A percentile compares a stretch with the other conserved stretches of the same genome.
Conservation (phyloP, 2,888 invertebrate species). For the Zootermopsis nevadensis region DNA sequence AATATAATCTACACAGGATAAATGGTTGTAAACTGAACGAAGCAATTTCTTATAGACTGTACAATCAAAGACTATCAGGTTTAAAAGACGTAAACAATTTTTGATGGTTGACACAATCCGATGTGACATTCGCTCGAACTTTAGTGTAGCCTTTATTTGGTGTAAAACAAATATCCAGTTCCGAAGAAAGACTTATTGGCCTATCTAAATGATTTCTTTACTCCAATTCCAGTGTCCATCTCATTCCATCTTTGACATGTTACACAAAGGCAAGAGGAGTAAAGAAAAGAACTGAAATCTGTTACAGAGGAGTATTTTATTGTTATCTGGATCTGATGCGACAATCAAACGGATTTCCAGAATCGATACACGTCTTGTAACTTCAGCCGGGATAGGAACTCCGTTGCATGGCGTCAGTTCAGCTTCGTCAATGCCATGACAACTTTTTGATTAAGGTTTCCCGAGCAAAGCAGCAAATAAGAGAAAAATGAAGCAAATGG, state of each 20-base stretch:
- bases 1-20: no score
- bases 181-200: conserved; percentile 6
- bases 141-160: neutral
- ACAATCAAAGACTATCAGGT: neutral
- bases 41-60: no score
- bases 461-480: neutral
- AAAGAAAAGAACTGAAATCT: conserved; percentile 1
- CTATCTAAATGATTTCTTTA: neutral
- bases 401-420: conserved; percentile 3
- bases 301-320: conserved; percentile 8
- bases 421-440: neutral
- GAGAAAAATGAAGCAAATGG: no score
- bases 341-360: neutral
- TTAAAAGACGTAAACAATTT: neutral
- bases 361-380: neutral
- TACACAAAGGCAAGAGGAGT: neutral
- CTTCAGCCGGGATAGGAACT: neutral
- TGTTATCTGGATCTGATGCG: conserved; percentile 15
- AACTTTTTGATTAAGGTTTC: conserved; percentile 25
- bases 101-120: neutral
- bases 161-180: neutral
- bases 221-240: neutral
- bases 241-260: neutral
- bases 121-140: neutral
- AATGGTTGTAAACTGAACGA: no score